Conservation (phyloP, 2,888 invertebrate species). For the Zaprionus obscuricornis region DNA sequence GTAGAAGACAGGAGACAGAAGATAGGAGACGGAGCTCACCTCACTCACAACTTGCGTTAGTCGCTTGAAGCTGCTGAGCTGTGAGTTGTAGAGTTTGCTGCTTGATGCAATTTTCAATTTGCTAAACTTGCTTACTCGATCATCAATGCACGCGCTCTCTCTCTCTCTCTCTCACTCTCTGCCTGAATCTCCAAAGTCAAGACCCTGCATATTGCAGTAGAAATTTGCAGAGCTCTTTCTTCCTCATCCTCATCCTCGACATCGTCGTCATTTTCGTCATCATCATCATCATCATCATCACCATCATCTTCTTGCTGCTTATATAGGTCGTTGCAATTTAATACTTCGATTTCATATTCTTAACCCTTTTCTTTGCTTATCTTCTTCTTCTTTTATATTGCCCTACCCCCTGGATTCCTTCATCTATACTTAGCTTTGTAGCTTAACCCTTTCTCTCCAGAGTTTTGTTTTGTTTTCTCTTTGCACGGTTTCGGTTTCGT, state of each 20-base stretch:
- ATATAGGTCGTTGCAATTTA: constrained; percentile 83
- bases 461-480: not conserved
- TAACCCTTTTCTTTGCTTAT: constrained; percentile 7
- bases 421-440: not conserved
- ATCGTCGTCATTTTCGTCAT: not conserved
- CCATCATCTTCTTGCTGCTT: constrained; percentile 54
- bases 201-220: too few species aligned
- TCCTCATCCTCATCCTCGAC: constrained; percentile 1
- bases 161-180: too few species aligned
- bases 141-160: too few species aligned
- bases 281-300: constrained; percentile 25
- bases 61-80: too few species aligned
- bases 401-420: not conserved
- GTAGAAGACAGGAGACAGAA: too few species aligned
- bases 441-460: not conserved
- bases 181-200: too few species aligned
- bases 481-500: constrained; percentile 56
- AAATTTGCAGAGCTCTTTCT: too few species aligned
- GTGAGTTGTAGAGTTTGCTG: too few species aligned
- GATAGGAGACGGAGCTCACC: too few species aligned
- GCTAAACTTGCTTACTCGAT: too few species aligned
- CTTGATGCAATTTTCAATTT: too few species aligned
- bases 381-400: not conserved
- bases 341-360: constrained; percentile 66
- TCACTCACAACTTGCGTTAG: too few species aligned